Conservation (phyloP, 1,140 invertebrate species). For the Tigriopus japonicus region DNA sequence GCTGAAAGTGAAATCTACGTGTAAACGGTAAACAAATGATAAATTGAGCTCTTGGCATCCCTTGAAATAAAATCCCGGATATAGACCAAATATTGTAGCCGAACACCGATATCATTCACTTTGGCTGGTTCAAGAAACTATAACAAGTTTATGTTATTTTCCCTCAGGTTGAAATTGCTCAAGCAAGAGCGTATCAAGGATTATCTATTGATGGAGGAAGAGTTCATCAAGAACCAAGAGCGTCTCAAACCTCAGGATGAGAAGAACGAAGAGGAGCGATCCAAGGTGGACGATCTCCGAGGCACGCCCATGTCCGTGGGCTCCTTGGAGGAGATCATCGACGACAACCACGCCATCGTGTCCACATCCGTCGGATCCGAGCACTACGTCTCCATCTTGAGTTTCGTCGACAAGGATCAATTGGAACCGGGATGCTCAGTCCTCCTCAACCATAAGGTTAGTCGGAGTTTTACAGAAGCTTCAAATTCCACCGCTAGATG, state of each 20-base stretch:
- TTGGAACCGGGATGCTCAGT: constrained; percentile 98
- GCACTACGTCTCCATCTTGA: constrained; percentile 97
- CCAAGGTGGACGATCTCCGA: constrained; percentile 70
- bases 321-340: constrained; percentile 98
- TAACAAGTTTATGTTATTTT: too few relatives aligned
- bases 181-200: constrained; percentile 97
- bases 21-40: too few relatives aligned
- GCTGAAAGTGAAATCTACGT: too few relatives aligned
- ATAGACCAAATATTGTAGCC: too few relatives aligned
- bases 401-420: constrained; percentile 99
- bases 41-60: too few relatives aligned
- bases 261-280: constrained; percentile 60
- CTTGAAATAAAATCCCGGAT: too few relatives aligned
- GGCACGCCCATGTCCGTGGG: constrained; percentile 99
- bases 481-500: too few relatives aligned
- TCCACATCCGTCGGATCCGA: constrained; percentile 98
- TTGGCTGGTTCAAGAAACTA: too few relatives aligned
- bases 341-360: constrained; percentile 99
- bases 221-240: constrained; percentile 97
- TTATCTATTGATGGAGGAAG: constrained; percentile 97
- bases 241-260: constrained; percentile 95
- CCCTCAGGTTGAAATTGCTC: constrained; percentile 74
- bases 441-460: constrained; percentile 90
- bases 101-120: too few relatives aligned
- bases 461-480: too few relatives aligned